Evolutionary conservation across 2,888 invertebrate species (phyloP).

Genomic region (Troides helena): DNA sequence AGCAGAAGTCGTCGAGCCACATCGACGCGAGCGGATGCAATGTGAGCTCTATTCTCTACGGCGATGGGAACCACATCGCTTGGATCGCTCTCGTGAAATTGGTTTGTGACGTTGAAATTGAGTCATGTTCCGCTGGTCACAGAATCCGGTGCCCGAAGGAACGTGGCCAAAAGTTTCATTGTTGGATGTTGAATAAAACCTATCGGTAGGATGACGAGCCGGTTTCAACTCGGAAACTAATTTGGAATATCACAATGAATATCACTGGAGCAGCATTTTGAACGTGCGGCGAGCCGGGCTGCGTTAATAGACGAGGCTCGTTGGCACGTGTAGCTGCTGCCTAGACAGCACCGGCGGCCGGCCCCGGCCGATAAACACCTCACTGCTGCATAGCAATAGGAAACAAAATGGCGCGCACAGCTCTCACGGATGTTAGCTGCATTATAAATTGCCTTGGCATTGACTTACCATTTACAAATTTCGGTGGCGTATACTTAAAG

Average conservation of each 20-base stretch:
- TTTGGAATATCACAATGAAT: constrained; percentile 77
- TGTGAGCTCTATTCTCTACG: constrained; percentile 62
- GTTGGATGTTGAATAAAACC: constrained; percentile 70
- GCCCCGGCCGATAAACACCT: constrained; percentile 14
- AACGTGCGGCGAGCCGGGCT: constrained; percentile 63
- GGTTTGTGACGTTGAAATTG: constrained; percentile 53
- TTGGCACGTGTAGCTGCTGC: constrained; percentile 54
- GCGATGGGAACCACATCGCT: constrained; percentile 52
- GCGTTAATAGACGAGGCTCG: constrained; percentile 55
- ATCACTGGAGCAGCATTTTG: constrained; percentile 73
- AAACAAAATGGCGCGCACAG: constrained; percentile 14
- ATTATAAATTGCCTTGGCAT: constrained; percentile 30
- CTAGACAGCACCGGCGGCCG: constrained; percentile 17
- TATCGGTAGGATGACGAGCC: constrained; percentile 74
- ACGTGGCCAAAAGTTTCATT: constrained; percentile 71
- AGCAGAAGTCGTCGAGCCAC: constrained; percentile 55
- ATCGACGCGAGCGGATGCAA: constrained; percentile 50
- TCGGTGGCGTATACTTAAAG: constrained; percentile 28
- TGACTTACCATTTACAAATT: constrained; percentile 28
- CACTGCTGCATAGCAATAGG: constrained; percentile 17
- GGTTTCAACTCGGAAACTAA: constrained; percentile 75
- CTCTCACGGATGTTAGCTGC: constrained; percentile 26
- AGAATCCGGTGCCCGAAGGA: constrained; percentile 66
- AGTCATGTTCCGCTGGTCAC: constrained; percentile 59
- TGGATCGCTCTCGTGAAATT: constrained; percentile 43